Evolutionary conservation across 2,888 invertebrate species (phyloP), one percentile per base, ranked within the genome.

Genomic region (Temnothorax ravouxi): DNA sequence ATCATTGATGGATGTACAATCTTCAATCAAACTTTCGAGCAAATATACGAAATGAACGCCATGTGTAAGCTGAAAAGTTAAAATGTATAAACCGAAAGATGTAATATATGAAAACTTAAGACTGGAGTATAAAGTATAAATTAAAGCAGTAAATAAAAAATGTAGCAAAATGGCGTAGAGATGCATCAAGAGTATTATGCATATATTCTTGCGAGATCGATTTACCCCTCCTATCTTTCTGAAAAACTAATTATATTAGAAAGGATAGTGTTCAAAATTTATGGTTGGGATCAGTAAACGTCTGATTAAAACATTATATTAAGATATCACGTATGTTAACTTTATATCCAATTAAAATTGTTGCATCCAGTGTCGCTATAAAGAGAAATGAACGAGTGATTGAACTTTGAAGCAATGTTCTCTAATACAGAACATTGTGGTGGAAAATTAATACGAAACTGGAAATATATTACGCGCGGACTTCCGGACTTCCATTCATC

Each of bases 381-480:
- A 64, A 52, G 38, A 52, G 18, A 52, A 8, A 15, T 47, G n/a
- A 25, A 66, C 38, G 41, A 66, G 25, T 25, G 66, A 76, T 76
- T 66, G 62, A 66, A 54, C n/a, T 66, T 41, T 41, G n/a, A 66
- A 54, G 15, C 66, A n/a, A 25, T 13, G 41, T 29, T 5, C 18
- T 54, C n/a, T 52, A n/a, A 77, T 44, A 54, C 21, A 41, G n/a
- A 41, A 67, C 66, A 15, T 9, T 21, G 15, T 29, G 1, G 25
- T 77, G n/a, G 44, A 77, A 56, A 54, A 67, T 77, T 67, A 44
- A 67, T 21, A 18, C 5, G 21, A 21, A 54, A 44, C 29, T 56
- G n/a, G 11, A 67, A 67, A 67, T 77, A 67, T 77, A 34, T 67
- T 66, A 54, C 18, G n/a, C 25, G n/a, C 29, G 29, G 8, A 29